Percentiles rank a stretch among this genome's conserved stretches.
Evolutionary conservation across 2,797 vertebrate genomes (phyloP).

Genomic region (Cirrhinus molitorella): DNA sequence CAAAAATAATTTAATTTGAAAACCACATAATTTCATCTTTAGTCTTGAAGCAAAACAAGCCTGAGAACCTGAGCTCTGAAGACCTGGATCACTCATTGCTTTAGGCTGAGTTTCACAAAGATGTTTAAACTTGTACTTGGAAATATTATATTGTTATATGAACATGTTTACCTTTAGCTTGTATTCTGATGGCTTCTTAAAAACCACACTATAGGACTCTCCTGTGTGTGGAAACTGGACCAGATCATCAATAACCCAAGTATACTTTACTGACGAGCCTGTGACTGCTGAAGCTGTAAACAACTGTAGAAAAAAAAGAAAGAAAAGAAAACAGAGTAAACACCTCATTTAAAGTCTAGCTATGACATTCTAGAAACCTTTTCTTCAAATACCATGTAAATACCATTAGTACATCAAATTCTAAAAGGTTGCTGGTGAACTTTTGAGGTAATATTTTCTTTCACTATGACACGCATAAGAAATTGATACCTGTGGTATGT

Average conservation of each 20-base stretch:
- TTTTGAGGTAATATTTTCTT: not conserved
- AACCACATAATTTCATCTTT: not conserved
- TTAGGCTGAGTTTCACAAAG: slow-evolving; percentile 4
- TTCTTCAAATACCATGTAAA: slow-evolving; percentile 19
- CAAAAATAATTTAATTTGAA: not conserved
- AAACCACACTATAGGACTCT: slow-evolving; percentile 74
- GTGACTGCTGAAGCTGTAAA: slow-evolving; percentile 74
- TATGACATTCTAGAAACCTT: slow-evolving; percentile 19
- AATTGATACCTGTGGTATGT: slow-evolving; percentile 74
- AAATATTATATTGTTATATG: not conserved
- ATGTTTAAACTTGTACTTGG: not conserved
- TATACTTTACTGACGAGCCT: slow-evolving; percentile 79
- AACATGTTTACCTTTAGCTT: slow-evolving; percentile 73
- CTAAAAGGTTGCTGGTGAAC: slow-evolving; percentile 8
- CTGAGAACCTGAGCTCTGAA: not conserved
- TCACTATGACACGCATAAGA: not conserved
- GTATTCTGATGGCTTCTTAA: slow-evolving; percentile 76
- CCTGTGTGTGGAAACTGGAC: slow-evolving; percentile 73
- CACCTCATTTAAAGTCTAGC: not conserved
- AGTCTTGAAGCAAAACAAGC: not conserved
- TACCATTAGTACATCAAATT: slow-evolving; percentile 9
- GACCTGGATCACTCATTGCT: not conserved
- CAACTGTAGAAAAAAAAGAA: slow-evolving; percentile 65
- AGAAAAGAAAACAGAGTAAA: not conserved
- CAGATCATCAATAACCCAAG: slow-evolving; percentile 78